Evolutionary conservation across 2,113 vertebrate genomes (phyloP), one percentile per base, ranked within the genome.

Genomic region (Chauna torquata): DNA sequence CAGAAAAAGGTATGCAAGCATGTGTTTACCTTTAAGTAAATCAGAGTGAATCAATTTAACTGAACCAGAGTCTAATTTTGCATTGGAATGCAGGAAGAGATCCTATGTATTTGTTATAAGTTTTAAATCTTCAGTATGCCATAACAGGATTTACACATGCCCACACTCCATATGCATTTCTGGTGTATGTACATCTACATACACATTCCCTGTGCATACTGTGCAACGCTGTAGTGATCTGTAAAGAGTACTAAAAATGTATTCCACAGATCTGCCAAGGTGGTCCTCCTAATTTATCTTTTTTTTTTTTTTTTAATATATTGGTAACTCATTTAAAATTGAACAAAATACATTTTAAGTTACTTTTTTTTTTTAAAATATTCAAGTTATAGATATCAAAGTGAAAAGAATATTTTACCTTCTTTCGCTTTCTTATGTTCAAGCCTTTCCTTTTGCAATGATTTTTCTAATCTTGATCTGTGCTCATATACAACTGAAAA

Each of bases 381-480:
- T 20, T 12, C 44, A 55, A 82, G 20, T 32, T 59, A 42, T n/a
- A 52, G 88, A 88, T 5, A 6, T 32, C 49, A 50, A 78, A 83
- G 52, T n/a, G 36, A 90, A 95, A 95, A 92, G 55, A 20, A 45
- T 3, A 2, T 69, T 95, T 98, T 98, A 99, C 99, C 99, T 99
- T 99, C 99, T 98, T 99, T 99, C 44, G 99, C 98, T 97, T 99
- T 99, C 97, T 99, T 99, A 96, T 99, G 99, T 92, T 99, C 99
- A 68, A 99, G 97, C 93, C 99, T 98, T 97, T 99, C 99, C 97
- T 99, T 99, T 94, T 99, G 99, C 88, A 99, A 98, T 54, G 99
- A 99, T 95, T 99, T 99, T 95, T 99, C 99, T 96, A 99, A 98
- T 94, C 99, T 98, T 96, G 99, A 99, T 91, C 99, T 98, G 97